These are phyloP conservation scores for Phaenicophaeus curvirostris DNA, from an alignment of 2,797 vertebrate species.

Conservation along the genomic window DNA sequence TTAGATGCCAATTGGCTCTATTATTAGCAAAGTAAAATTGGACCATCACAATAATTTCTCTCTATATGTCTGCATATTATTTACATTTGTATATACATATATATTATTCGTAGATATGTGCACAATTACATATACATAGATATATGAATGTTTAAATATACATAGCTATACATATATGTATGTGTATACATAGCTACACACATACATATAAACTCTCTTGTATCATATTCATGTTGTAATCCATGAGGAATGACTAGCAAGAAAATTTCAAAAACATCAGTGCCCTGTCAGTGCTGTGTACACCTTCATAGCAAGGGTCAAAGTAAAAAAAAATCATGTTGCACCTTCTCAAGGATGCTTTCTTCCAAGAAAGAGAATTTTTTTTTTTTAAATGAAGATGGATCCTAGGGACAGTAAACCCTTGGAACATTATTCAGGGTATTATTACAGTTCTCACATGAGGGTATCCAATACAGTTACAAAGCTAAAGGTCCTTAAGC, in stretches of 20 bases:
- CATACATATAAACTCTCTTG: no score
- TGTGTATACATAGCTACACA: not conserved
- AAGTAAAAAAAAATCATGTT: not conserved
- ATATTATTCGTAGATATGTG: not conserved
- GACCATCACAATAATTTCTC: not conserved
- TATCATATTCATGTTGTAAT: not conserved
- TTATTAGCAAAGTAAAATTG: not conserved
- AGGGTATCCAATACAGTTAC: not conserved
- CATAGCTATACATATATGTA: not conserved
- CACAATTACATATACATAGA: not conserved
- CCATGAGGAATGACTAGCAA: not conserved
- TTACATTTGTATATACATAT: not conserved
- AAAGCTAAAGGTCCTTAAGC: not conserved
- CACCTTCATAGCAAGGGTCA: not conserved
- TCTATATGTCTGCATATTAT: not conserved
- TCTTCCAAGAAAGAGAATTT: not conserved
- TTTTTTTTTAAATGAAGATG: not conserved
- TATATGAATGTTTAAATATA: not conserved
- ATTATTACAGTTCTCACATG: not conserved
- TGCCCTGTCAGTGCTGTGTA: not conserved
- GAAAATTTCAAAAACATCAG: not conserved
- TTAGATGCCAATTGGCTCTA: not conserved
- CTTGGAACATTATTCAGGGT: not conserved
- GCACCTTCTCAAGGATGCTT: not conserved
- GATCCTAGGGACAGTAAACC: not conserved